Percentiles rank a stretch among this genome's conserved stretches.
Conservation (phyloP, 2,888 invertebrate genomes). For the Pherbina coryleti region DNA sequence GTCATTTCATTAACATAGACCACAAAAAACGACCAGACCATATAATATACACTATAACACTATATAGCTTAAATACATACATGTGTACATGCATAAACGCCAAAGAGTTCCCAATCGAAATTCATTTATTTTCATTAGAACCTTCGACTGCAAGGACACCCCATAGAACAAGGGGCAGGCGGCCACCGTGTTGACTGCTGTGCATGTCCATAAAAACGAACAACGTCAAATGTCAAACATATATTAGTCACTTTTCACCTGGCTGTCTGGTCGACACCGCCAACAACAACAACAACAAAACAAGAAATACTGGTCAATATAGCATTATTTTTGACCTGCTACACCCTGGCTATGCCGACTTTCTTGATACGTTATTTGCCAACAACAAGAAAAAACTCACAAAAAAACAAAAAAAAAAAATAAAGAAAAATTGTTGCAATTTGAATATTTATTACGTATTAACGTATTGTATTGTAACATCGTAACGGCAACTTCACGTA, state of each 20-base stretch:
- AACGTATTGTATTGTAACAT: conserved; percentile 33
- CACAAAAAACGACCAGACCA: neutral
- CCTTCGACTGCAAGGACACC: conserved; percentile 7
- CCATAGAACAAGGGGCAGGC: neutral
- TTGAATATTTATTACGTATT: conserved; percentile 54
- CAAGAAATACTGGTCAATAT: conserved; percentile 33
- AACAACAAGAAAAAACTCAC: neutral
- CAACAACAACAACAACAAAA: conserved; percentile 11
- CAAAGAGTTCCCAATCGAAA: conserved; percentile 29
- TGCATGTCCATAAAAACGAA: conserved; percentile 29
- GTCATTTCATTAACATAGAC: conserved; percentile 25
- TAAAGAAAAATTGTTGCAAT: conserved; percentile 47
- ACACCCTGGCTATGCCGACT: neutral
- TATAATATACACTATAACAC: neutral
- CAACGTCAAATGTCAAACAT: conserved; percentile 33
- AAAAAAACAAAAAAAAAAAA: neutral
- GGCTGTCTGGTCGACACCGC: neutral
- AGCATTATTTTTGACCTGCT: conserved; percentile 18
- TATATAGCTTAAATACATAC: neutral
- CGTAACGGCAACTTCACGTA: neutral
- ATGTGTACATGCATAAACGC: neutral
- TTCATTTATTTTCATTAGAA: conserved; percentile 28
- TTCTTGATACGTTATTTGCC: neutral
- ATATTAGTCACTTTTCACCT: conserved; percentile 37
- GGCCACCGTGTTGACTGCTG: conserved; percentile 21